A percentile compares a stretch with the other conserved stretches of the same genome.
Evolutionary conservation across 2,797 vertebrate genomes (phyloP).

Genomic region (Pachyuromys duprasi): DNA sequence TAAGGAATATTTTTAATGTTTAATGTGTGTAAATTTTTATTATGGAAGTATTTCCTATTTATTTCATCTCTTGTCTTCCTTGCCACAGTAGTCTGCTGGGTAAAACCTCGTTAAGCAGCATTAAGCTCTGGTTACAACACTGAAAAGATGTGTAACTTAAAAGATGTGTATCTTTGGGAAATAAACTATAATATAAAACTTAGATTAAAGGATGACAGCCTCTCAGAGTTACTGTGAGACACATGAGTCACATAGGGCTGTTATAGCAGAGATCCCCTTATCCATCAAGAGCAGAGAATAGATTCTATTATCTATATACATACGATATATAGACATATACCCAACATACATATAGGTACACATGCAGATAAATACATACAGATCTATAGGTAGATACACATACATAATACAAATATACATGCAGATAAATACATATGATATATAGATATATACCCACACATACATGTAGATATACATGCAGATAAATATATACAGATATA

Average conservation of each 20-base stretch:
- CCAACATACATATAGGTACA: not conserved
- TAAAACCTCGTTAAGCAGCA: not conserved
- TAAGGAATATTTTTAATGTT: not conserved
- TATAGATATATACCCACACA: too few species aligned
- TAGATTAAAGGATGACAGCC: not conserved
- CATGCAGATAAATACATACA: not conserved
- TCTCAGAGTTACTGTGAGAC: not conserved
- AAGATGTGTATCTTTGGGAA: not conserved
- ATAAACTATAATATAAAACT: constrained; percentile 19
- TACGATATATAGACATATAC: not conserved
- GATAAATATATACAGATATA: too few species aligned
- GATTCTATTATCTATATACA: not conserved
- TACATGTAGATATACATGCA: too few species aligned
- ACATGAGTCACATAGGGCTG: not conserved
- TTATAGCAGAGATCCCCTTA: not conserved
- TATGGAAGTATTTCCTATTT: not conserved
- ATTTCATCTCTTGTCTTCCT: not conserved
- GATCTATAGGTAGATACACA: not conserved
- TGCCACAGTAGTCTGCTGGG: not conserved
- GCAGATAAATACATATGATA: not conserved
- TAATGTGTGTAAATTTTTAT: not conserved
- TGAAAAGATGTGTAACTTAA: not conserved
- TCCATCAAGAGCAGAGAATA: not conserved
- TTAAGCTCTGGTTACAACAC: not conserved
- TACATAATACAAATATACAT: not conserved